Evolutionary conservation across 1,140 invertebrate species (phyloP).

Genomic region (Prorops nasuta): DNA sequence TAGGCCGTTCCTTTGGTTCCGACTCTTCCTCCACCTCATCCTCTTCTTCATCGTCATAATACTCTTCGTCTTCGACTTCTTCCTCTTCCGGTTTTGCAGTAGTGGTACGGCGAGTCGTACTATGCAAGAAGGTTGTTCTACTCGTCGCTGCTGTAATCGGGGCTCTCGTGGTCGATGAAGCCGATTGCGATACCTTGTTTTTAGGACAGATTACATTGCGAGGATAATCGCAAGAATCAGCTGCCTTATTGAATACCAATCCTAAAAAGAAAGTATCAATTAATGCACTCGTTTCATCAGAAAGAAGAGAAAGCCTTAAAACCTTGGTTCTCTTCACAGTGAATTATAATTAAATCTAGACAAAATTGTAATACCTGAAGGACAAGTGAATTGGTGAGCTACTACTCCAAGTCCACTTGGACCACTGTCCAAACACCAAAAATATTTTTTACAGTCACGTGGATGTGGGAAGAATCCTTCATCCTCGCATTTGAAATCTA

Average conservation of each 20-base stretch:
- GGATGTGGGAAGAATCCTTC: conserved; percentile 94
- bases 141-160: conserved; percentile 56
- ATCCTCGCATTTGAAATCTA: conserved; percentile 87
- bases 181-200: conserved; percentile 50
- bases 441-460: conserved; percentile 90
- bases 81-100: conserved; percentile 48
- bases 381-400: conserved; percentile 91
- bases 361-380: conserved; percentile 63
- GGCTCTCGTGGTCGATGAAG: conserved; percentile 50
- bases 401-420: conserved; percentile 86
- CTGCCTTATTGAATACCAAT: conserved; percentile 85
- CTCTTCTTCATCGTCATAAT: conserved; percentile 63
- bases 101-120: conserved; percentile 57
- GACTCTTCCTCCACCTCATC: conserved; percentile 33
- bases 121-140: conserved; percentile 46
- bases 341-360: conserved; percentile 1
- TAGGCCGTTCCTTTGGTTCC: conserved; percentile 41
- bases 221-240: conserved; percentile 89
- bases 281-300: neutral
- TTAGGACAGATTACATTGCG: conserved; percentile 78
- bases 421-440: conserved; percentile 89
- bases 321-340: too few species aligned
- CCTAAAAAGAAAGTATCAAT: conserved; percentile 52
- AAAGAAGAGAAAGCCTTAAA: conserved; percentile 3
- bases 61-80: conserved; percentile 56